Evolutionary conservation across 2,113 vertebrate genomes (phyloP), one percentile per base, ranked within the genome.

Genomic region (Stegostoma tigrinum): DNA sequence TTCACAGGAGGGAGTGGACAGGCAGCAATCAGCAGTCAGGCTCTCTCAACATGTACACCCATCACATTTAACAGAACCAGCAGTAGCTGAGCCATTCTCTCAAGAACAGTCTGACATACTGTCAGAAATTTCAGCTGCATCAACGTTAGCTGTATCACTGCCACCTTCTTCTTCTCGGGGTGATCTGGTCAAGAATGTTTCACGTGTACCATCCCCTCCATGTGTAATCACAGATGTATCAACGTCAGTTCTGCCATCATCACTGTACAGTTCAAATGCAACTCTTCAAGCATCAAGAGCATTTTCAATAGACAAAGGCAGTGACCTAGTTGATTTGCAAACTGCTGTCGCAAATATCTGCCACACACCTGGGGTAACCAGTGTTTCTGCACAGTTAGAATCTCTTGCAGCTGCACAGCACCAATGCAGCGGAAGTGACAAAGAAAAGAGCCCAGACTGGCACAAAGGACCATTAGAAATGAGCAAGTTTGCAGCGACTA

Each of bases 361-460:
- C 38, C 24, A 3, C 8, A 70, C 66, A 42, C 5, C 38, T 75
- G 67, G 67, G 42, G 48, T 95, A 45, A 72, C 10, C 67, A 48
- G 94, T 5, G 94, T 72, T 75, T 48, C 94, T 45, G 42, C 68
- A 72, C 94, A 95, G 68, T n/a, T 95, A 45, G 94, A 95, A 61
- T 95, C 94, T 48, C 45, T 95, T 8, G 45, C 68, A 48, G 94
- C 42, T 5, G 66, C 94, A 0, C 94, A 95, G 38, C 68, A 48
- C 23, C 38, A 95, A 38, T 21, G 90, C 23, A 42, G 64, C 12
- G 38, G 10, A 15, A 12, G 45, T 15, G 48, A 90, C 27, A 52
- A 90, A 90, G 87, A 17, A 30, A 90, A 30, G 87, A 97, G 68
- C 89, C 96, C 78, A 98, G 97, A 96, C 70, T 85, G 27, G 30